Evolutionary conservation across 2,888 invertebrate genomes (phyloP), one percentile per base, ranked within the genome.

Genomic region (Drosophila pegasa): DNA sequence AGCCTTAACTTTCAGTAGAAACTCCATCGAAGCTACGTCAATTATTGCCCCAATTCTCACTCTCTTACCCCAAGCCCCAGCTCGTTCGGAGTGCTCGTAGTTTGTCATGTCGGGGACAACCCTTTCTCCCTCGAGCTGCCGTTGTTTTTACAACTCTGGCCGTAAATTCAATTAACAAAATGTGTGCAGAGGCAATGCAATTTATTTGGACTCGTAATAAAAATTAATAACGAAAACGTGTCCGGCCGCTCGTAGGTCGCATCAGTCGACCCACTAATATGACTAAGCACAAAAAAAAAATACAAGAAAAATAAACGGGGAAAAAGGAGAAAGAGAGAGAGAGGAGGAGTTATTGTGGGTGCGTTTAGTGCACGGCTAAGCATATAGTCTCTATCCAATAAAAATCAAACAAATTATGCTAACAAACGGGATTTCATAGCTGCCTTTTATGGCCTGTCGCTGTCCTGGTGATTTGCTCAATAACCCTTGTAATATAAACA

Each of bases 401-500:
- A 90, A 88, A 90, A 88, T 90, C 90, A 88, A 90, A 90, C 90
- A 89, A 89, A 89, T 90, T 90, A 90, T 87, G 87, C 87, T 84
- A 89, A 88, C 86, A 90, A 90, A 87, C 81, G 77, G 76, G 87
- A 90, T 89, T 84, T 82, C 74, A 74, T 76, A 62, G 78, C 80
- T 71, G 43, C 57, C 60, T 59, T 75, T 73, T 75, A 69, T 71
- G 68, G 60, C 67, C 65, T 52, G 55, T 48, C 62, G 60, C 62
- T 61, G 58, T 76, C 71, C 71, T 78, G 82, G 89, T 90, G 89
- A 90, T 90, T 90, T 90, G 91, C 90, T 89, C 91, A 90, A 90
- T 90, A 90, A 89, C 90, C 90, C 90, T 90, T 90, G 90, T 90
- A 90, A 90, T 90, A 86, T 83, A 80, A 81, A 81, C 85, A 77